Evolutionary conservation across 2,888 invertebrate species (phyloP).

Genomic region (Helleia helle): DNA sequence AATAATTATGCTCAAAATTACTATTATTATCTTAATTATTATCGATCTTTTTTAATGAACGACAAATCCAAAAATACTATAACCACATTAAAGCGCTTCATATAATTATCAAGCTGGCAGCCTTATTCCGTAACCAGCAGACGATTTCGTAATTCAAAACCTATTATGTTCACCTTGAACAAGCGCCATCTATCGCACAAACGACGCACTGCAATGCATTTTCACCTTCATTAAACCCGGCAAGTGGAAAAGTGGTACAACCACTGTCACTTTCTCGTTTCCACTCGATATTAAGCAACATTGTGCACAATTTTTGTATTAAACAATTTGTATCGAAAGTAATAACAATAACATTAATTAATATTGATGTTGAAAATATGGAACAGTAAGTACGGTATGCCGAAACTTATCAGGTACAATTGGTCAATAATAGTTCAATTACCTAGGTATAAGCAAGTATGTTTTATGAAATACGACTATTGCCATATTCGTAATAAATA

Average conservation of each 20-base stretch:
- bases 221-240: slow-evolving; percentile 45
- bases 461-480: too few relatives aligned
- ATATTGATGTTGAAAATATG: slow-evolving; percentile 7
- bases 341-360: slow-evolving; percentile 2
- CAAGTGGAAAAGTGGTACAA: slow-evolving; percentile 40
- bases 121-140: slow-evolving; percentile 28
- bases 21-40: too few relatives aligned
- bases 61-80: too few relatives aligned
- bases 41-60: too few relatives aligned
- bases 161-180: slow-evolving; percentile 37
- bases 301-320: slow-evolving; percentile 11
- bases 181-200: slow-evolving; percentile 27
- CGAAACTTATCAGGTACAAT: too few relatives aligned
- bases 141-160: slow-evolving; percentile 30
- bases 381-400: too few relatives aligned
- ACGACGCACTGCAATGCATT: slow-evolving; percentile 28
- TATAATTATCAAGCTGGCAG: slow-evolving; percentile 10
- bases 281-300: slow-evolving; percentile 10
- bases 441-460: too few relatives aligned
- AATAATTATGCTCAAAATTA: too few relatives aligned
- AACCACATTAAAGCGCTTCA: too few relatives aligned
- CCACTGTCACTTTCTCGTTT: slow-evolving; percentile 49
- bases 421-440: too few relatives aligned
- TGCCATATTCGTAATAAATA: too few relatives aligned
- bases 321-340: background rate